Evolutionary conservation across 2,888 invertebrate species (phyloP).

Genomic region (Ptilodon capucinus): DNA sequence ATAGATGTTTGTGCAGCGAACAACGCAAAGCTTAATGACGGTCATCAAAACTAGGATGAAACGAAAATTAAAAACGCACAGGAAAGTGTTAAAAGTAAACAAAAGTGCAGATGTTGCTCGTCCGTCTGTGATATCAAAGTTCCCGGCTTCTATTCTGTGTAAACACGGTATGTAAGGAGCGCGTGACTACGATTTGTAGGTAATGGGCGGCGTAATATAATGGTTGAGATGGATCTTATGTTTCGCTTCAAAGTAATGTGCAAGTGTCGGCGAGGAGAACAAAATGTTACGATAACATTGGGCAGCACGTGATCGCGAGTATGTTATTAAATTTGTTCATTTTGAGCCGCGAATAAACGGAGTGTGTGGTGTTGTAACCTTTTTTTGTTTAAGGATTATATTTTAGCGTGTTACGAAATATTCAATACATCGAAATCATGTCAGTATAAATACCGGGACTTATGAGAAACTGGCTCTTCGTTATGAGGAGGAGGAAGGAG

Average conservation of each 20-base stretch:
- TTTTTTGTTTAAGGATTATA: no score
- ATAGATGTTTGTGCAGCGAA: not conserved
- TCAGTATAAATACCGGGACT: no score
- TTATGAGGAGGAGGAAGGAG: no score
- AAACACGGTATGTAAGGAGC: not conserved
- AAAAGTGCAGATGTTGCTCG: not conserved
- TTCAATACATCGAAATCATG: no score
- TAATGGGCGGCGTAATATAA: not conserved
- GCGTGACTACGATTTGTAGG: not conserved
- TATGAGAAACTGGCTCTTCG: no score
- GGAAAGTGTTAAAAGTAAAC: not conserved
- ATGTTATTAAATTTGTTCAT: not conserved
- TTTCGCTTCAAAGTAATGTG: not conserved
- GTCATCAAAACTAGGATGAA: not conserved
- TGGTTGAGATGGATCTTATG: not conserved
- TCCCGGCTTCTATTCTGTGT: not conserved
- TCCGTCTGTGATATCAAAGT: not conserved
- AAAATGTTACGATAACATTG: not conserved
- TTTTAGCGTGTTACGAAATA: no score
- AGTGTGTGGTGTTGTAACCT: no score
- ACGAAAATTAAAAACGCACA: not conserved
- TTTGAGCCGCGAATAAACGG: no score
- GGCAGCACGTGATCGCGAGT: not conserved
- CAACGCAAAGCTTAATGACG: not conserved
- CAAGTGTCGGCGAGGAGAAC: not conserved